phyloP scores from a whole-genome alignment of 2,113 vertebrate species.

The Myrmecophaga tridactyla region DNA sequence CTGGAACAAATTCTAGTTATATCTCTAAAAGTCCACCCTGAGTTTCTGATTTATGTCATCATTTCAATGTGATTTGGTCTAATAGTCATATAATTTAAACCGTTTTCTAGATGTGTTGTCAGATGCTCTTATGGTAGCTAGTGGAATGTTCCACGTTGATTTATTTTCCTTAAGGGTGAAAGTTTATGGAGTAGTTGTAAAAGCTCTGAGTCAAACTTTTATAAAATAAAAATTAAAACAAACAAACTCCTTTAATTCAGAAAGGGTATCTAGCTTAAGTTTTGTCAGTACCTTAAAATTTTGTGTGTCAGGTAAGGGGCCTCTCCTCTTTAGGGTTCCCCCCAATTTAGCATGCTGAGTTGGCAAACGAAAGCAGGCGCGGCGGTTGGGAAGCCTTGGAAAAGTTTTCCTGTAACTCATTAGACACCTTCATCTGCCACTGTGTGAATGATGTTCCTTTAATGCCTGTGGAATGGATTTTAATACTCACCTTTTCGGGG shows the following conservation, averaged over 20 bases:
- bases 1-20: not conserved
- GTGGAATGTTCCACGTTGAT: not conserved
- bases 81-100: not conserved
- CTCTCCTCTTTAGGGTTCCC: too few species aligned
- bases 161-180: conserved; percentile 19
- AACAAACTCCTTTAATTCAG: not conserved
- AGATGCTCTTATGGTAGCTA: conserved; percentile 1
- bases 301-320: not conserved
- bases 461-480: not conserved
- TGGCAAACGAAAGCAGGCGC: not conserved
- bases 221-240: not conserved
- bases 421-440: not conserved
- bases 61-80: conserved; percentile 29
- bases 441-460: not conserved
- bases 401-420: not conserved
- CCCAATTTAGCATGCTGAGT: too few species aligned
- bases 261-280: not conserved
- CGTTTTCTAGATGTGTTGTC: not conserved
- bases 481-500: not conserved
- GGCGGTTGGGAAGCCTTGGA: not conserved
- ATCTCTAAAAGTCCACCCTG: not conserved
- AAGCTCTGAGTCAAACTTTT: not conserved
- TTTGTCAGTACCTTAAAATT: not conserved
- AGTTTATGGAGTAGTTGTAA: not conserved
- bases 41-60: not conserved